Percentiles rank a stretch among this genome's conserved stretches.
These are phyloP conservation scores for Sarcophaga subvicina DNA, from an alignment of 2,888 invertebrate genomes.

Conservation along the genomic window DNA sequence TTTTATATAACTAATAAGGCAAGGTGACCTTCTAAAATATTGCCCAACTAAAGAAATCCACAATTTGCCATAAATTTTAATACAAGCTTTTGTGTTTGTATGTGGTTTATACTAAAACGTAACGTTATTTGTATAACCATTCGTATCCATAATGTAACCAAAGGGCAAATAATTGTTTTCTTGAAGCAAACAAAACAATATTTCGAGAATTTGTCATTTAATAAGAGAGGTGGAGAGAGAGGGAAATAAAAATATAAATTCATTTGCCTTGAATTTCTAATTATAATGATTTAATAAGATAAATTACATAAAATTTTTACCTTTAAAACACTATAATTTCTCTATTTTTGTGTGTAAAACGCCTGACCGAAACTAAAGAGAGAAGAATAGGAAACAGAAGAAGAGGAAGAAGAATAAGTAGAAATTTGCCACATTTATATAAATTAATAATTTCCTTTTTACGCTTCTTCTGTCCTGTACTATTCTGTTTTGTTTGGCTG, in stretches of 20 bases:
- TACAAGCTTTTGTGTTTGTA: too few relatives aligned
- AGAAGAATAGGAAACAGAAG: not conserved
- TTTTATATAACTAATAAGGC: too few relatives aligned
- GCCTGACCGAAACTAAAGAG: not conserved
- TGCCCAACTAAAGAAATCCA: too few relatives aligned
- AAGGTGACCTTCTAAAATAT: too few relatives aligned
- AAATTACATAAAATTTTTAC: conserved; percentile 2
- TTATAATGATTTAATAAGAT: conserved; percentile 17
- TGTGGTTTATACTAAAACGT: not conserved
- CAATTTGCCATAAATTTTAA: too few relatives aligned
- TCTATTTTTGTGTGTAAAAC: not conserved
- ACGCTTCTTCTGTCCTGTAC: not conserved
- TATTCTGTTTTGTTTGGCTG: not conserved
- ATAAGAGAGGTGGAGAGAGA: not conserved
- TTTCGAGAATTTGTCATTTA: not conserved
- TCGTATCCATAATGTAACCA: too few relatives aligned
- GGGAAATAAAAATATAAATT: not conserved
- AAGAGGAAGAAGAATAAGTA: not conserved
- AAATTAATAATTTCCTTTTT: conserved; percentile 31
- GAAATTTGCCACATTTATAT: not conserved
- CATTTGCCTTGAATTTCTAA: conserved; percentile 1
- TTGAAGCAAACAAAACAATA: not conserved
- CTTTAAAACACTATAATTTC: not conserved
- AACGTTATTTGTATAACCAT: not conserved
- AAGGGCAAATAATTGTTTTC: too few relatives aligned